Percentiles rank a stretch among this genome's conserved stretches.
These are phyloP conservation scores for Drosophila ananassae DNA, from an alignment of 1,140 invertebrate genomes.

Conservation along the genomic window DNA sequence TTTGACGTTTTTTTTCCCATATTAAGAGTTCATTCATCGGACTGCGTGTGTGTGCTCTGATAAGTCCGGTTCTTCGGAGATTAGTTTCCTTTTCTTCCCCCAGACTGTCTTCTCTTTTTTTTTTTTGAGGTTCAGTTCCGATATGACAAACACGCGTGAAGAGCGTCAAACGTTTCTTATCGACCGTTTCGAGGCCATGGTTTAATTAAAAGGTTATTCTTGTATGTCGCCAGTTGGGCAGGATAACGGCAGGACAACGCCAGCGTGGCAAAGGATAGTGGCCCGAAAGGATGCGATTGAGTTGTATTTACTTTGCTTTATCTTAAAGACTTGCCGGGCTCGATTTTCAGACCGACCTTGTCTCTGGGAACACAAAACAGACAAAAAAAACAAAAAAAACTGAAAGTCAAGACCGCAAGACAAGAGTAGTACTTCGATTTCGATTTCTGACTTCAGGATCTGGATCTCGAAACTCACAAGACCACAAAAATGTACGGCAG, in stretches of 20 bases:
- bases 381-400: slow-evolving; percentile 33
- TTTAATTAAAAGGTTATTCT: slow-evolving; percentile 84
- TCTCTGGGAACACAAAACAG: slow-evolving; percentile 2
- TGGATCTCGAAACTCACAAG: slow-evolving; percentile 10
- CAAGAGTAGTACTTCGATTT: background rate
- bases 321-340: slow-evolving; percentile 71
- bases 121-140: slow-evolving; percentile 33
- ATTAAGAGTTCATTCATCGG: slow-evolving; percentile 28
- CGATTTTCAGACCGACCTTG: slow-evolving; percentile 25
- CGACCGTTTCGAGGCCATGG: slow-evolving; percentile 57
- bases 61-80: slow-evolving; percentile 27
- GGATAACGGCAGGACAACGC: slow-evolving; percentile 23
- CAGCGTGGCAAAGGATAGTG: background rate
- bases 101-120: no score
- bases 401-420: slow-evolving; percentile 66
- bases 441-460: slow-evolving; percentile 16
- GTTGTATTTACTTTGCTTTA: slow-evolving; percentile 47
- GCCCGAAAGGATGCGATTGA: slow-evolving; percentile 52
- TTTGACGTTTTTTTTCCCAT: slow-evolving; percentile 1
- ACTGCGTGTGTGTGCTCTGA: slow-evolving; percentile 12
- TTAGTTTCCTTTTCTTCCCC: slow-evolving; percentile 11
- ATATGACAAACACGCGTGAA: slow-evolving; percentile 74
- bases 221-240: slow-evolving; percentile 56
- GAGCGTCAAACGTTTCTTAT: slow-evolving; percentile 70
- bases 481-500: slow-evolving; percentile 55